Conservation (phyloP, 2,888 invertebrate species). For the Mesochorus sp. region DNA sequence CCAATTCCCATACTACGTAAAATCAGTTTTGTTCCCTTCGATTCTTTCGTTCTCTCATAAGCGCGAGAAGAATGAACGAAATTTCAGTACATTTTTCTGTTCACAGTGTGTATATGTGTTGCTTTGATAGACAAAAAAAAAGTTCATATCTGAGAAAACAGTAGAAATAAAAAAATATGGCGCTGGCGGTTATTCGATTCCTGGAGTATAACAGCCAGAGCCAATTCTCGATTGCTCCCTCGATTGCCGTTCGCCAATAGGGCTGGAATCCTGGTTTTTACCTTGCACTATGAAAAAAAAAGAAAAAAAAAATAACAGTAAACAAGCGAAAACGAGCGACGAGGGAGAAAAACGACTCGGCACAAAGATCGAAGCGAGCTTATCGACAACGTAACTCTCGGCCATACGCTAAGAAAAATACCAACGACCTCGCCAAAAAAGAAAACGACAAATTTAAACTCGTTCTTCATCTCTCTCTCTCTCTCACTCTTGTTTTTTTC, state of each 20-base stretch:
- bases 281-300: constrained; percentile 3
- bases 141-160: background rate
- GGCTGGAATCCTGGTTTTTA: constrained; percentile 17
- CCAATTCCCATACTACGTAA: background rate
- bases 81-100: background rate
- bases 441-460: constrained; percentile 33
- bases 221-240: constrained; percentile 51
- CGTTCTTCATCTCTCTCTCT: background rate
- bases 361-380: constrained; percentile 28
- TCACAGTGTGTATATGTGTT: background rate
- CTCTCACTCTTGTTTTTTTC: background rate
- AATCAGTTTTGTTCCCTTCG: background rate
- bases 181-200: background rate
- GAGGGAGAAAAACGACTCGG: constrained; percentile 41
- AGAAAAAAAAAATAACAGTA: constrained; percentile 12
- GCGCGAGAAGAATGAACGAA: background rate
- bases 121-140: too few relatives aligned
- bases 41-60: background rate
- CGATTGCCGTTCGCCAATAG: constrained; percentile 47
- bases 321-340: constrained; percentile 44
- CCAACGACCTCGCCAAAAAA: constrained; percentile 18
- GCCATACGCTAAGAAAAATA: constrained; percentile 20
- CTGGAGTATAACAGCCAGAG: background rate
- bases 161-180: background rate
- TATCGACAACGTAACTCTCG: background rate